Percentiles rank a stretch among this genome's conserved stretches.
Conservation (phyloP, 2,888 invertebrate species). For the Criorhina ranunculi region DNA sequence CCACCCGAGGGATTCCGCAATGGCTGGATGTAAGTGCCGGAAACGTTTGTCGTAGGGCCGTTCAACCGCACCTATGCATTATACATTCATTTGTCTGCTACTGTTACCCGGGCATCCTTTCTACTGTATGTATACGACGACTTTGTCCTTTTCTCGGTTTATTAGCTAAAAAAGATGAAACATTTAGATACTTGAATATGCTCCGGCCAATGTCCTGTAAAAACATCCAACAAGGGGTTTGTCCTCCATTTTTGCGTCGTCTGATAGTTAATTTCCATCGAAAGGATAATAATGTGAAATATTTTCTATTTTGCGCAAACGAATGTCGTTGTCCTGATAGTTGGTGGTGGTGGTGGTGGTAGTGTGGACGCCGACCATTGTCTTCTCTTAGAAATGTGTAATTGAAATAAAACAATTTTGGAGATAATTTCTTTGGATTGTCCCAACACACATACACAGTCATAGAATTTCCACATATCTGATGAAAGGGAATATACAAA, state of each 20-base stretch:
- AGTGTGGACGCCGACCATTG: slow-evolving; percentile 43
- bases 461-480: slow-evolving; percentile 54
- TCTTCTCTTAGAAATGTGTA: slow-evolving; percentile 41
- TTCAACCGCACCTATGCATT: slow-evolving; percentile 69
- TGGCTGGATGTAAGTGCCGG: slow-evolving; percentile 37
- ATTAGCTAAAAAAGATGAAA: slow-evolving; percentile 71
- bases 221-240: slow-evolving; percentile 28
- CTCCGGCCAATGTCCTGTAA: slow-evolving; percentile 47
- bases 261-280: slow-evolving; percentile 71
- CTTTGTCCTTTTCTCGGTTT: slow-evolving; percentile 65
- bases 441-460: slow-evolving; percentile 3
- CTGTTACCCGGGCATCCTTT: slow-evolving; percentile 38
- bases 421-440: slow-evolving; percentile 60
- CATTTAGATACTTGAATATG: slow-evolving; percentile 61
- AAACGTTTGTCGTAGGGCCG: slow-evolving; percentile 54
- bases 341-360: not conserved
- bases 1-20: slow-evolving; percentile 46
- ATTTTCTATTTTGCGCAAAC: slow-evolving; percentile 55
- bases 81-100: slow-evolving; percentile 66
- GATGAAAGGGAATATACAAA: slow-evolving; percentile 56
- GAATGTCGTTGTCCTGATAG: slow-evolving; percentile 31
- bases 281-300: slow-evolving; percentile 70
- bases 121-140: not conserved
- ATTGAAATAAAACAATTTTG: slow-evolving; percentile 69
- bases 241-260: slow-evolving; percentile 50